A percentile compares a stretch with the other conserved stretches of the same genome.
Conservation (phyloP, 1,140 invertebrate species). For the Dendrolimus punctatus region DNA sequence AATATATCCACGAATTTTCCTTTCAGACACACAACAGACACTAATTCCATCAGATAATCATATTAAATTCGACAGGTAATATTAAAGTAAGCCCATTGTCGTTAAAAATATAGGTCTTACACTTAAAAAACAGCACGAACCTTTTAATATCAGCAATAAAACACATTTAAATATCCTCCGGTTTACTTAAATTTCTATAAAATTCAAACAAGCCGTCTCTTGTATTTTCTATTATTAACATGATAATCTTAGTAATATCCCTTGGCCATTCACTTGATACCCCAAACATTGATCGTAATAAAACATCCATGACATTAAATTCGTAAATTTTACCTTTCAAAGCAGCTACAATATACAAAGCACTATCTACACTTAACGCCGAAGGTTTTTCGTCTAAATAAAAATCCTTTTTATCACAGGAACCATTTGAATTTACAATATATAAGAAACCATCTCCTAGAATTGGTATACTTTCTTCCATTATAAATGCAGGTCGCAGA, state of each 20-base stretch:
- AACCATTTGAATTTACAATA: slow-evolving; percentile 44
- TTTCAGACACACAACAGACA: no score
- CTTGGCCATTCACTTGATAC: slow-evolving; percentile 28
- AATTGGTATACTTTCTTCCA: slow-evolving; percentile 44
- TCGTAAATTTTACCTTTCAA: slow-evolving; percentile 51
- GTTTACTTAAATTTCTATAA: not conserved
- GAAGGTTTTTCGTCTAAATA: slow-evolving; percentile 30
- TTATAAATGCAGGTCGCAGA: slow-evolving; percentile 43
- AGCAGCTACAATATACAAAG: slow-evolving; percentile 44
- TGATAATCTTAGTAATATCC: slow-evolving; percentile 41
- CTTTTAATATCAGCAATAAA: no score
- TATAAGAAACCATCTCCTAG: slow-evolving; percentile 41
- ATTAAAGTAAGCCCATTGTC: no score
- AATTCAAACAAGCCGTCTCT: slow-evolving; percentile 20
- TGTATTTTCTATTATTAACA: slow-evolving; percentile 34
- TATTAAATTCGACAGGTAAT: no score
- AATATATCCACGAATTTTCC: no score
- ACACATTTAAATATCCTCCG: no score
- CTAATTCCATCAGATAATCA: no score
- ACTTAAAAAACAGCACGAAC: no score
- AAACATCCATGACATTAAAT: slow-evolving; percentile 48
- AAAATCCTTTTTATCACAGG: slow-evolving; percentile 43
- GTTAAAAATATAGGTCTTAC: no score
- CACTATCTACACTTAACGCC: slow-evolving; percentile 46
- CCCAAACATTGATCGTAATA: slow-evolving; percentile 43